Base-by-base conservation (phyloP, 2,888 invertebrate species). In the Ectemnius cavifrons region DNA sequence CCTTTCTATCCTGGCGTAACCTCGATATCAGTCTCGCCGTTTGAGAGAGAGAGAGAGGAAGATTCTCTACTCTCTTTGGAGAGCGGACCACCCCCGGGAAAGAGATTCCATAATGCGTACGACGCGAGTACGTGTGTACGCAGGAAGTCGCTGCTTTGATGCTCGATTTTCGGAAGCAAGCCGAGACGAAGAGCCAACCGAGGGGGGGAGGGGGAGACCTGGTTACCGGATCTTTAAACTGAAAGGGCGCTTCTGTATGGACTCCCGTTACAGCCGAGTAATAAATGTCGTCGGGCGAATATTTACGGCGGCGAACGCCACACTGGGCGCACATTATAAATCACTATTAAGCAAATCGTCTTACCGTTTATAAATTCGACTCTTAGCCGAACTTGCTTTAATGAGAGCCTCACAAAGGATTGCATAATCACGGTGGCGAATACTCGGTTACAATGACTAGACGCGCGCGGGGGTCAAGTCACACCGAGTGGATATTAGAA, bases 341-440 rank as follows among this genome's bases (percentile, higher is more conserved):
- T 82, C 83, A 77, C 73, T 79, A 79, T 81, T 82, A 82, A 83
- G 82, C 74, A 82, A 82, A 82, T 82, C 79, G 81, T 73, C 77
- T 81, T 82, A 79, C 71, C 77, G 77, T 79, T 79, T 79, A 73
- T 77, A 79, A 82, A 81, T 81, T 73, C 45, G 23, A 66, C 63
- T 69, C 68, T 71, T 66, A 79, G 75, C 73, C 71, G 63, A 63
- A 57, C 67, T 57, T 67, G 75, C 73, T 75, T 78, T 84, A 84
- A 85, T 77, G 81, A 84, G 76, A 79, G 77, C 72, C 71, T 79
- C 78, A 73, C 67, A 57, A 71, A 63, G 64, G 74, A 79, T 82
- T 81, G 80, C 66, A 69, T 68, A 79, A 80, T 71, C 52, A 60
- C 20, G 69, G 46, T 58, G 63, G 71, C 70, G 64, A 11, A 11